These are phyloP conservation scores for Typhlichthys eigenmanni DNA, from an alignment of 2,797 vertebrate genomes.

Conservation along the genomic window DNA sequence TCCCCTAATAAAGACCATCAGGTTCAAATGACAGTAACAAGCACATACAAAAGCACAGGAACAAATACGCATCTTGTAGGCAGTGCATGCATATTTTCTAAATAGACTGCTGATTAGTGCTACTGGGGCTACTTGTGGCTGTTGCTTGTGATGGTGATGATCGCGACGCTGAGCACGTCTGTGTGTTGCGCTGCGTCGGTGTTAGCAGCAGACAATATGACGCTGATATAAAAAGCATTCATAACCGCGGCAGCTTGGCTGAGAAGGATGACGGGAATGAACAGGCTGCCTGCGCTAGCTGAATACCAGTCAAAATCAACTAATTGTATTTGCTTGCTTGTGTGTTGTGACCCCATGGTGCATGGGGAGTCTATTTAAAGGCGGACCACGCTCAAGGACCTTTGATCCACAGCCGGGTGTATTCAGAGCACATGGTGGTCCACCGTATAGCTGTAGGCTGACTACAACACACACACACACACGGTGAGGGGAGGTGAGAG, in stretches of 20 bases:
- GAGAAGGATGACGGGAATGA: slow-evolving; percentile 30
- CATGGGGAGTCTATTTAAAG: slow-evolving; percentile 56
- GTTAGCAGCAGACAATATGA: slow-evolving; percentile 28
- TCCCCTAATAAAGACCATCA: slow-evolving; percentile 58
- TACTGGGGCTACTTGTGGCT: slow-evolving; percentile 20
- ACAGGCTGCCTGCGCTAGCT: slow-evolving; percentile 6
- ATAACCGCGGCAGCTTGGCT: slow-evolving; percentile 37
- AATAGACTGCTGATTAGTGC: slow-evolving; percentile 38
- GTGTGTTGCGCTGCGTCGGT: slow-evolving; percentile 25
- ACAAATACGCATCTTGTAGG: slow-evolving; percentile 46
- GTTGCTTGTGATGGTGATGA: slow-evolving; percentile 45
- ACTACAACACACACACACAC: slow-evolving; percentile 51
- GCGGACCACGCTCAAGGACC: slow-evolving; percentile 56
- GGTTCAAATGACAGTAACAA: slow-evolving; percentile 63
- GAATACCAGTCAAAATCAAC: neutral
- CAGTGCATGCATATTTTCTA: slow-evolving; percentile 38
- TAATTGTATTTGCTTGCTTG: slow-evolving; percentile 2
- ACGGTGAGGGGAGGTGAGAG: slow-evolving; percentile 45
- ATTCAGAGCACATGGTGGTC: slow-evolving; percentile 65
- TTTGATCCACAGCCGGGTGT: slow-evolving; percentile 67
- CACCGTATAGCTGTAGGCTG: slow-evolving; percentile 59
- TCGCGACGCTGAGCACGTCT: slow-evolving; percentile 54
- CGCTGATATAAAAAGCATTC: slow-evolving; percentile 33
- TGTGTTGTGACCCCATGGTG: slow-evolving; percentile 34
- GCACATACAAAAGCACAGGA: slow-evolving; percentile 36